Percentiles rank a stretch among this genome's conserved stretches.
These are phyloP conservation scores for Diploptera punctata DNA, from an alignment of 2,888 invertebrate species.

Conservation along the genomic window DNA sequence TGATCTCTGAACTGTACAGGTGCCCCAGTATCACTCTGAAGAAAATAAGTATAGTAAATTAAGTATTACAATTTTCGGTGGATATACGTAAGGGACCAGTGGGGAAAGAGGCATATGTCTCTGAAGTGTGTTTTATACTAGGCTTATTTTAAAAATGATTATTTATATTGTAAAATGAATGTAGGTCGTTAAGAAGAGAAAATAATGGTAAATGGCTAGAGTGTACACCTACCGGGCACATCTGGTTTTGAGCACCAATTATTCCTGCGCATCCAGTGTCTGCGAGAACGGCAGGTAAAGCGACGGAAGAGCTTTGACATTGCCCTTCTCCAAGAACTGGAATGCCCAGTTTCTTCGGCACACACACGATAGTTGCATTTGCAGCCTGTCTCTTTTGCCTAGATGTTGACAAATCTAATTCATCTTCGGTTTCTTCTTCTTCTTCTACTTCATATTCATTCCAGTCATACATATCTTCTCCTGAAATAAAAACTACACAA, in stretches of 20 bases:
- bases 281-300: conserved; percentile 52
- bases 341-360: conserved; percentile 60
- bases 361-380: no score
- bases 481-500: no score
- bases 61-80: no score
- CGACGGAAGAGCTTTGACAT: conserved; percentile 54
- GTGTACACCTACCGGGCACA: conserved; percentile 62
- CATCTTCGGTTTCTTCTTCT: not conserved
- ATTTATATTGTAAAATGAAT: no score
- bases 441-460: not conserved
- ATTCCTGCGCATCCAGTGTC: conserved; percentile 66
- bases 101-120: no score
- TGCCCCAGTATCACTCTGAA: conserved; percentile 62
- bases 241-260: conserved; percentile 56
- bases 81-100: no score
- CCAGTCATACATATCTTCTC: no score
- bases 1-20: conserved; percentile 61
- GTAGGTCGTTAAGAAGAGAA: no score
- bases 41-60: no score
- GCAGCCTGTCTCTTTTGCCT: not conserved
- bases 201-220: no score
- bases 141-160: no score
- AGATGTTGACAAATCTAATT: not conserved
- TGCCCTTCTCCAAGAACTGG: conserved; percentile 58
- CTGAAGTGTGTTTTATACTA: no score